Evolutionary conservation across 2,113 vertebrate species (phyloP), one percentile per base, ranked within the genome.

Genomic region (Bos indicus): DNA sequence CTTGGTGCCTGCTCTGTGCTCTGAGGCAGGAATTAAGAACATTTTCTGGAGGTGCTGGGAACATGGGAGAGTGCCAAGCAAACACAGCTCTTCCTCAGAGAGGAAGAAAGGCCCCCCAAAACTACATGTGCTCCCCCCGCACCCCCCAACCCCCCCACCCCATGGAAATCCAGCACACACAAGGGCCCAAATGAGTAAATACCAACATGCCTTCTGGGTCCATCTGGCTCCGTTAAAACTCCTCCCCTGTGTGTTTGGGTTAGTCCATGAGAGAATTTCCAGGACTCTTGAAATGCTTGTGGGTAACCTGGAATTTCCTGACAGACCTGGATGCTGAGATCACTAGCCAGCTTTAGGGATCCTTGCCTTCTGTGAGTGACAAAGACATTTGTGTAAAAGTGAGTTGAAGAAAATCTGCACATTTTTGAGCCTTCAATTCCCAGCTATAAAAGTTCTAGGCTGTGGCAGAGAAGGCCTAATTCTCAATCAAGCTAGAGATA

Each of bases 291-390:
- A 98, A 98, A 98, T 97, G 54, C 62, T 95, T 98, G 92, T 97
- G 94, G 96, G 93, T 67, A 97, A 78, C 97, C 97, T 98, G 97
- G 90, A 90, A 98, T 98, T 99, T 99, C 97, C 96, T 95, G 96
- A 43, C 88, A 93, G 98, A 96, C 87, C 95, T 84, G 91, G 51
- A 74, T 93, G 96, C 94, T 54, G 86, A 91, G 94, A 67, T 95
- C 90, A 95, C 81, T 91, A 74, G 95, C 94, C 91, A 96, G 59
- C 13, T 33, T 46, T 28, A 86, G 40, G 93, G 97, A 96, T 28
- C 78, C 15, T 14, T 86, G 62, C 67, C 43, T 97, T 91, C 90
- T 84, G 40, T 54, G 85, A 97, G 88, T 5, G 40, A 93, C 90
- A 97, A 96, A 26, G 82, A 85, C 21, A 67, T 95, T 33, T 17